Base-by-base conservation (phyloP, 2,888 invertebrate species). In the Acanthopleura granulata region DNA sequence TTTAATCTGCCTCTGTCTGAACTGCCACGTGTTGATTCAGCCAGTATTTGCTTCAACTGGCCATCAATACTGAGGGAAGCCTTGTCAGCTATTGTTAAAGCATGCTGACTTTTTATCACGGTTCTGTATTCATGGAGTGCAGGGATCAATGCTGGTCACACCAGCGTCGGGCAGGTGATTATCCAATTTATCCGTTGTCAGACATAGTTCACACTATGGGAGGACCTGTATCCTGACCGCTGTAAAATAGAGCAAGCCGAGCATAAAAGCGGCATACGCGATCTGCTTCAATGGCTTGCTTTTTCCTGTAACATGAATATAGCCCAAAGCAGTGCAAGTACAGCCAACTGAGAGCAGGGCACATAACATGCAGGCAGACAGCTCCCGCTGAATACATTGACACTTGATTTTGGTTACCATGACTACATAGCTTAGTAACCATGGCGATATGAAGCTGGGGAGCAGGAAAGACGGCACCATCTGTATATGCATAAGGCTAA, bases 361-460 rank as follows among this genome's bases (percentile, higher is more conserved):
- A 40, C 40, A 40, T 40, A 40, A 40, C 40, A 40, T 12, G 22
- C 57, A 57, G n/a, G 25, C 66, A 27, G 66, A 27, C 66, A 66
- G 22, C 15, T 18, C 66, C 66, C 66, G 6, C 66, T 66, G 66
- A 66, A 66, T 66, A 66, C 66, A 66, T 27, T 27, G 66, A 66
- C 66, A 66, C 66, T 66, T 22, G 66, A 66, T 66, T 66, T 66
- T 66, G 22, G 66, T 66, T 66, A 18, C 66, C 25, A 66, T 66
- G 66, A 25, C 25, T 18, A 66, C 66, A 66, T 66, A 66, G 66
- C 66, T 66, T 66, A 66, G 66, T 66, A 66, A 66, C 66, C 66
- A 66, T 66, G 66, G 29, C 66, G 25, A 66, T 27, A 27, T 66
- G 66, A 66, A 66, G 66, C 66, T 4, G 22, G 22, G 25, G 62